Base-by-base conservation (phyloP, 2,888 invertebrate species). In the Coenonympha arcania region DNA sequence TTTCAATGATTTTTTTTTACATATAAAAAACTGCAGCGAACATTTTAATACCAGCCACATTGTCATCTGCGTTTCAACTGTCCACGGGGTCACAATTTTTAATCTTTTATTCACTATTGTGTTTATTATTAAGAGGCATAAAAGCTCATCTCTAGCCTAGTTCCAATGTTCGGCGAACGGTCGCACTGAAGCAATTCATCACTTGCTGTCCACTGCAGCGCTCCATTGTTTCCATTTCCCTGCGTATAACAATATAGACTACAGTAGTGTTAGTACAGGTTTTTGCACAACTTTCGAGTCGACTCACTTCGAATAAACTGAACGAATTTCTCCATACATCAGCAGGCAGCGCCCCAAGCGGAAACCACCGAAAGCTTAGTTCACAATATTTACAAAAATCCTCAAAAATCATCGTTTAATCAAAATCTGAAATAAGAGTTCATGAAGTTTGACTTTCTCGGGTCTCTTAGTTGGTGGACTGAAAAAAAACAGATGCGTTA, bases 131-230 rank as follows among this genome's bases (percentile, higher is more conserved):
- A 39, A 46, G 50, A 16, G 24, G 33, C 9, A 52, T n/a, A 47
- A 46, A 52, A 48, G 22, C 18, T 41, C 31, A 48, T 39, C 44
- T 44, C 15, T 41, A 55, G 45, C 50, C 52, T 47, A 47, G 49
- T 55, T 55, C 48, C 41, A 55, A 50, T 45, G 52, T 47, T 55
- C 41, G 52, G 48, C 37, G 22, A 55, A 55, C 28, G 37, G 30
- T 48, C 51, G 47, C 47, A 34, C 50, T 36, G 52, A 58, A 60
- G 58, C 56, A 61, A 61, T 63, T 61, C 59, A 60, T 59, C 60
- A 60, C 54, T 52, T 47, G 44, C 56, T 59, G 58, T 56, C 58
- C 58, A 49, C 46, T 42, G 42, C 45, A 55, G 46, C 53, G 46
- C 43, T n/a, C 50, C 33, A 53, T 58, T 58, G 58, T 58, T 54